phyloP scores from a whole-genome alignment of 2,797 vertebrate species.

The Cetoscarus ocellatus region DNA sequence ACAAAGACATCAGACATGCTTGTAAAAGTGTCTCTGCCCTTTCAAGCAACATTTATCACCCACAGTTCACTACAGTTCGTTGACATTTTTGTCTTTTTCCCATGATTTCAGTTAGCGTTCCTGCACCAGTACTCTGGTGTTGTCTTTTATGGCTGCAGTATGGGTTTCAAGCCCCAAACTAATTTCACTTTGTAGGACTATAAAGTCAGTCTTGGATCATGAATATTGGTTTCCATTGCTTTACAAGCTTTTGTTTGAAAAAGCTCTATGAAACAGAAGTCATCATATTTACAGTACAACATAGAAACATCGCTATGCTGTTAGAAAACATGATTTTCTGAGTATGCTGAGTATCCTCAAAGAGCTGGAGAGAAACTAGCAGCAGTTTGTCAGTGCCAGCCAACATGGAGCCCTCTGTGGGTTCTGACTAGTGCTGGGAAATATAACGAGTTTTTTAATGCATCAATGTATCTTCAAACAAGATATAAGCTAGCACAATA shows the following conservation, averaged over 20 bases:
- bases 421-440: neutral
- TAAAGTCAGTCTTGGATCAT: too few relatives aligned
- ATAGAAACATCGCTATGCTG: neutral
- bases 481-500: too few relatives aligned
- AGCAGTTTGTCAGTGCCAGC: conserved; percentile 15
- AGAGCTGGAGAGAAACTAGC: conserved; percentile 27
- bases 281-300: neutral
- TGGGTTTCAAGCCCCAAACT: too few relatives aligned
- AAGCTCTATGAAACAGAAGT: neutral
- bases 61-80: neutral
- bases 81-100: neutral
- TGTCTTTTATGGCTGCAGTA: too few relatives aligned
- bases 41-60: conserved; percentile 29
- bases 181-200: too few relatives aligned
- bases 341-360: conserved; percentile 10
- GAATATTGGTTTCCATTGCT: neutral
- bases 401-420: conserved; percentile 26
- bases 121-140: too few relatives aligned
- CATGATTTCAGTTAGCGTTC: neutral
- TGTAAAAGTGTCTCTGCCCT: conserved; percentile 42
- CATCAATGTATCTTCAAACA: neutral
- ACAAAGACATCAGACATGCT: conserved; percentile 16
- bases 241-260: neutral
- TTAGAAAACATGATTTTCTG: neutral
- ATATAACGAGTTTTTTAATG: conserved; percentile 30